A percentile compares a stretch with the other conserved stretches of the same genome.
These are phyloP conservation scores for Drosophila athabasca DNA, from an alignment of 1,140 invertebrate genomes.

Conservation along the genomic window DNA sequence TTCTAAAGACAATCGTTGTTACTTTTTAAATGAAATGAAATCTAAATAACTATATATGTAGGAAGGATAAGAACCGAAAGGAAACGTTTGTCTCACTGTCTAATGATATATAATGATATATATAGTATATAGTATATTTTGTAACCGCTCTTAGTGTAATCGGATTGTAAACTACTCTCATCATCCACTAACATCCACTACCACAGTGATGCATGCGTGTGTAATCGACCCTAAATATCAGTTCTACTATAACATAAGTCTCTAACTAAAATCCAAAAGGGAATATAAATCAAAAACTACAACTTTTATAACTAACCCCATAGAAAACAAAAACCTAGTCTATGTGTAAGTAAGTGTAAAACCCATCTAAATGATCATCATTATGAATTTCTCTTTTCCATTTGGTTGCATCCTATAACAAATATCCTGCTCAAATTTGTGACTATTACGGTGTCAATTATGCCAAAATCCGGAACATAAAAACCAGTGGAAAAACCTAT, in stretches of 20 bases:
- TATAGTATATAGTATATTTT: slow-evolving; percentile 48
- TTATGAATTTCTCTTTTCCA: neutral
- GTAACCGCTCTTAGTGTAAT: slow-evolving; percentile 53
- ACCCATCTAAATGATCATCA: neutral
- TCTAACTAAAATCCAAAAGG: slow-evolving; percentile 35
- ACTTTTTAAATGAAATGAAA: slow-evolving; percentile 49
- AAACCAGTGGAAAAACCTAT: slow-evolving; percentile 7
- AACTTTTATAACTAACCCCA: slow-evolving; percentile 58
- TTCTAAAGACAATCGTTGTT: slow-evolving; percentile 81
- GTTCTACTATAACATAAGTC: slow-evolving; percentile 38
- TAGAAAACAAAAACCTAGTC: too few relatives aligned
- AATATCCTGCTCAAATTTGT: slow-evolving; percentile 11
- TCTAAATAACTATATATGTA: neutral
- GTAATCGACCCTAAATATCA: slow-evolving; percentile 60
- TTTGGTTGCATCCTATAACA: slow-evolving; percentile 1
- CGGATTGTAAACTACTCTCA: slow-evolving; percentile 54
- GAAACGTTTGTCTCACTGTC: slow-evolving; percentile 27
- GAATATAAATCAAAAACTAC: slow-evolving; percentile 60
- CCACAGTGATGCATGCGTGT: slow-evolving; percentile 12
- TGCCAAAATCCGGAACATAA: slow-evolving; percentile 11
- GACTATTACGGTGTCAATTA: slow-evolving; percentile 64
- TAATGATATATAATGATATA: slow-evolving; percentile 22
- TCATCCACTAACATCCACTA: slow-evolving; percentile 4
- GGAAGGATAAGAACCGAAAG: neutral
- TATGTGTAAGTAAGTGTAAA: slow-evolving; percentile 42